Percentiles rank a stretch among this genome's conserved stretches.
These are phyloP conservation scores for Entelurus aequoreus DNA, from an alignment of 2,113 vertebrate genomes.

Conservation along the genomic window DNA sequence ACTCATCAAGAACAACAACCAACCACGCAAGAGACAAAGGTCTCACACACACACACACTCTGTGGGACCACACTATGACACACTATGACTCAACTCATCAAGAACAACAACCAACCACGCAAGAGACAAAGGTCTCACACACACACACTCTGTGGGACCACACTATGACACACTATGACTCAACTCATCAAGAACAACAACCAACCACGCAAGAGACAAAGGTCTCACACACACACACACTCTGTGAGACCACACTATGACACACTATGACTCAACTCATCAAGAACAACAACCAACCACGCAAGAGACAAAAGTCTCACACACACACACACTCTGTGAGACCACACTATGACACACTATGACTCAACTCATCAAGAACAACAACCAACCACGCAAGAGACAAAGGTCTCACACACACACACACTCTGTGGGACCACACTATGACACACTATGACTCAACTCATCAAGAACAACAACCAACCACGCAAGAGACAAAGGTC, in stretches of 20 bases:
- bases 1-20: slow-evolving; percentile 97
- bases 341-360: too few relatives aligned
- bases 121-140: slow-evolving; percentile 84
- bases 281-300: slow-evolving; percentile 95
- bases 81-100: slow-evolving; percentile 82
- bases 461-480: slow-evolving; percentile 98
- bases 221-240: slow-evolving; percentile 58
- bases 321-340: background rate
- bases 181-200: slow-evolving; percentile 98
- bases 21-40: slow-evolving; percentile 91
- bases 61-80: too few relatives aligned
- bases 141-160: background rate
- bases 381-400: slow-evolving; percentile 90
- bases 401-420: slow-evolving; percentile 74
- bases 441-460: slow-evolving; percentile 65
- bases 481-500: slow-evolving; percentile 91
- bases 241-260: too few relatives aligned
- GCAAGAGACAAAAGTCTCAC: slow-evolving; percentile 86
- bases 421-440: too few relatives aligned
- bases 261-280: slow-evolving; percentile 79
- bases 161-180: slow-evolving; percentile 36
- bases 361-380: slow-evolving; percentile 95
- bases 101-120: slow-evolving; percentile 94
- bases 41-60: slow-evolving; percentile 32
- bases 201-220: slow-evolving; percentile 89